Evolutionary conservation across 2,113 vertebrate species (phyloP).

Genomic region (Arizona elegans): DNA sequence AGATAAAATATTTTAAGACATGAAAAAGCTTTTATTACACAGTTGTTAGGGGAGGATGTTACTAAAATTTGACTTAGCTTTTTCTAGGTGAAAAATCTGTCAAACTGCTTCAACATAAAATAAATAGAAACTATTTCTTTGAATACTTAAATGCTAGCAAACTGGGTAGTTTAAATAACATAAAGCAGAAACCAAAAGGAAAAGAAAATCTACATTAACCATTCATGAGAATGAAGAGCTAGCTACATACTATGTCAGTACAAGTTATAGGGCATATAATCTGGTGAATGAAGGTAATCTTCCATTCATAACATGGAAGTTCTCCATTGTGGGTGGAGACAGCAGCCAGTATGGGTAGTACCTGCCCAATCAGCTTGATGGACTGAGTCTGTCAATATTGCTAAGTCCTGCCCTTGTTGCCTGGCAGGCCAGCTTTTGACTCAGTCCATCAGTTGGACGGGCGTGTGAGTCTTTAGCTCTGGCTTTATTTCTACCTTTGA

Average conservation of each 20-base stretch:
- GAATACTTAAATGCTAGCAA: not conserved
- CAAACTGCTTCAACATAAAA: not conserved
- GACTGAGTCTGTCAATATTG: too few relatives aligned
- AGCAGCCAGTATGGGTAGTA: too few relatives aligned
- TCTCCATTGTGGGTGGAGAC: not conserved
- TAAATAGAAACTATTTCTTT: not conserved
- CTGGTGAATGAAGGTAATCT: not conserved
- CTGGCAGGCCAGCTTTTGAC: too few relatives aligned
- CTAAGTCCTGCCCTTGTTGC: too few relatives aligned
- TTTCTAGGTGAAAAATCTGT: not conserved
- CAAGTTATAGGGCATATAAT: not conserved
- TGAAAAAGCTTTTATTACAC: not conserved
- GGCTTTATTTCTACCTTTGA: too few relatives aligned
- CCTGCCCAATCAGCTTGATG: too few relatives aligned
- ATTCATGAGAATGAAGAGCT: not conserved
- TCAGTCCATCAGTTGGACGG: too few relatives aligned
- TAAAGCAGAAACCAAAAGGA: not conserved
- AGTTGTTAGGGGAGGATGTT: not conserved
- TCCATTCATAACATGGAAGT: not conserved
- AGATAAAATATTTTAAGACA: not conserved
- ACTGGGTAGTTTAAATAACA: not conserved
- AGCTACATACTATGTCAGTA: not conserved
- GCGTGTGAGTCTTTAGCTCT: too few relatives aligned
- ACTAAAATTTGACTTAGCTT: not conserved
- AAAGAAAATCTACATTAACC: not conserved